Percentiles rank a stretch among this genome's conserved stretches.
Evolutionary conservation across 2,888 invertebrate species (phyloP).

Genomic region (Phaonia tiefii): DNA sequence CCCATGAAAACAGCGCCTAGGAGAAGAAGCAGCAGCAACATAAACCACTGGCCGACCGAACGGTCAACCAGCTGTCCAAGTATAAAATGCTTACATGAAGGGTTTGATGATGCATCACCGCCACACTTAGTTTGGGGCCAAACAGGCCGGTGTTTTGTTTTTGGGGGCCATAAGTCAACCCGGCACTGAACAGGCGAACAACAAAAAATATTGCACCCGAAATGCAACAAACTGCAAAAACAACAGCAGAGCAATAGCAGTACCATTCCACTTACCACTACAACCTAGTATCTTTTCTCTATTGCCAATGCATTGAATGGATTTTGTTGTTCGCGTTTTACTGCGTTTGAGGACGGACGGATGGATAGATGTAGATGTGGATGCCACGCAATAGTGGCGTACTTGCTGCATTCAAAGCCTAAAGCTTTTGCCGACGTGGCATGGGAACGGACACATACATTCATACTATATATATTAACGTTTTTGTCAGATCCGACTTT

Average conservation of each 20-base stretch:
- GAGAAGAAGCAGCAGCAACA: not conserved
- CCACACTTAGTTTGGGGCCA: not conserved
- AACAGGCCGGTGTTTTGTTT: not conserved
- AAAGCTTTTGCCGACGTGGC: conserved; percentile 49
- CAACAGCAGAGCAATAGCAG: conserved; percentile 8
- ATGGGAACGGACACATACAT: conserved; percentile 13
- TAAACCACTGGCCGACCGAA: conserved; percentile 7
- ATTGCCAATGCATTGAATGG: conserved; percentile 51
- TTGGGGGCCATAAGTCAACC: conserved; percentile 20
- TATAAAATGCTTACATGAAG: conserved; percentile 60
- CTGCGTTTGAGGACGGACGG: conserved; percentile 2
- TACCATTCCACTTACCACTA: conserved; percentile 42
- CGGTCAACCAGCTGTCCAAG: conserved; percentile 34
- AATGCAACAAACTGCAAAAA: conserved; percentile 43
- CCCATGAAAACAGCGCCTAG: not conserved
- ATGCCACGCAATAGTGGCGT: conserved; percentile 48
- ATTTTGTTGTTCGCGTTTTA: conserved; percentile 27
- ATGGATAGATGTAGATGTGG: too few relatives aligned
- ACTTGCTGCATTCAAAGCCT: conserved; percentile 57
- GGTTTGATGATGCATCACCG: conserved; percentile 22
- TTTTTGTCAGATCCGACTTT: not conserved
- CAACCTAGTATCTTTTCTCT: conserved; percentile 51
- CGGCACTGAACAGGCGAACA: too few relatives aligned
- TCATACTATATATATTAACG: conserved; percentile 17
- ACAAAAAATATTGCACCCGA: conserved; percentile 13